phyloP scores from a whole-genome alignment of 2,113 vertebrate species.

The Urocolius indicus region DNA sequence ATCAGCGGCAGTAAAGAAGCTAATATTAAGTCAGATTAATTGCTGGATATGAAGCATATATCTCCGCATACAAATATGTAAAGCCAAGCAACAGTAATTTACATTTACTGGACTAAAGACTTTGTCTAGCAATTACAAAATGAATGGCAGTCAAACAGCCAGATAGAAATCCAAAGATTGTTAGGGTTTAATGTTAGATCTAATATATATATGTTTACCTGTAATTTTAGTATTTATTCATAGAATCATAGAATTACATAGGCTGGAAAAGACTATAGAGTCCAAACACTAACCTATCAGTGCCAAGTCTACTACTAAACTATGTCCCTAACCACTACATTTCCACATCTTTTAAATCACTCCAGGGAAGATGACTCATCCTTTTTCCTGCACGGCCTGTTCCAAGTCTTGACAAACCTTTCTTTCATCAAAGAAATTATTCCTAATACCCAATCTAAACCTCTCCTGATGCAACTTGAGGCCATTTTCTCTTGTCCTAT shows the following conservation, averaged over 20 bases:
- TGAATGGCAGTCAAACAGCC: neutral
- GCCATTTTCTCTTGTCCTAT: no score
- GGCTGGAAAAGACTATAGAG: neutral
- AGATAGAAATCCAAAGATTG: neutral
- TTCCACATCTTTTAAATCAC: neutral
- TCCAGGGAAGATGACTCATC: no score
- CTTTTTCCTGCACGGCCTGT: no score
- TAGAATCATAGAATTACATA: neutral
- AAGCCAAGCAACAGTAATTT: neutral
- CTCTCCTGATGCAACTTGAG: no score
- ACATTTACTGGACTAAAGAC: neutral
- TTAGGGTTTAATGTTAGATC: neutral
- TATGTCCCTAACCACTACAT: neutral
- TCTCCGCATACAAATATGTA: neutral
- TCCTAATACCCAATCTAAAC: no score
- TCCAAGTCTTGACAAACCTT: no score
- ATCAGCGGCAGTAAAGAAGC: neutral
- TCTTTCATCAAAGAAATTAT: no score
- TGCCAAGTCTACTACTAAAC: neutral
- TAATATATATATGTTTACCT: neutral
- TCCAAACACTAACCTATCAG: neutral
- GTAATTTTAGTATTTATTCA: neutral
- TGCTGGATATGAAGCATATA: neutral
- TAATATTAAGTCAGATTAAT: neutral
- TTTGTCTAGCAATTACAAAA: neutral